Evolutionary conservation across 2,113 vertebrate genomes (phyloP).

Genomic region (Urocitellus parryii): DNA sequence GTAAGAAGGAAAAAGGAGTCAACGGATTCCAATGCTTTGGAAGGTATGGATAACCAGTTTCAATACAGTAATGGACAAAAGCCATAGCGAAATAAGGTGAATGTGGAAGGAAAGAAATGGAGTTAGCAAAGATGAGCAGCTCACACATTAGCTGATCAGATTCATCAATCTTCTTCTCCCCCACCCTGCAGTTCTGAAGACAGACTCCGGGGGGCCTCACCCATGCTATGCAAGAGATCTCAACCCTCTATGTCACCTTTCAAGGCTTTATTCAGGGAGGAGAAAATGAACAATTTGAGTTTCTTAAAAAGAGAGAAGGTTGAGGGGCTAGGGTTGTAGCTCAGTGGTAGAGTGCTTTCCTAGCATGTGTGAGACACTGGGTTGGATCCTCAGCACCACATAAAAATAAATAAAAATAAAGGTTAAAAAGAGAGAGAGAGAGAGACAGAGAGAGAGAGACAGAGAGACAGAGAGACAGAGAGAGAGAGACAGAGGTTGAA

Average conservation of each 20-base stretch:
- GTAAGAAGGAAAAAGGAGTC: background rate
- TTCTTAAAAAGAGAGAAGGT: background rate
- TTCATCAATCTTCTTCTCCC: background rate
- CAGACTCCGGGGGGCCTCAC: background rate
- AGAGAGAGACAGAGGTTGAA: too few species aligned
- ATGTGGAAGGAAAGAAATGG: background rate
- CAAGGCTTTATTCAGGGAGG: conserved; percentile 9
- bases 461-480: too few species aligned
- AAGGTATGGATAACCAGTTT: background rate
- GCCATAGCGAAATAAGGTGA: background rate
- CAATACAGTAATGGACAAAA: background rate
- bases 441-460: too few species aligned
- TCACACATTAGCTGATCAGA: background rate
- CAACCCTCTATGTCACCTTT: background rate
- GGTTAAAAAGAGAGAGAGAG: too few species aligned
- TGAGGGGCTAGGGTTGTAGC: too few species aligned
- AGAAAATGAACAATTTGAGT: conserved; percentile 5
- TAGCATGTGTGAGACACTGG: too few species aligned
- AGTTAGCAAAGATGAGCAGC: background rate
- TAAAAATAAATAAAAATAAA: too few species aligned
- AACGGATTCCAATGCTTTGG: background rate
- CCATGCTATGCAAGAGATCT: background rate
- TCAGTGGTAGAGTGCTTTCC: too few species aligned
- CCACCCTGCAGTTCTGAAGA: background rate
- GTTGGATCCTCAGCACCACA: too few species aligned